Evolutionary conservation across 1,140 invertebrate species (phyloP), one percentile per base, ranked within the genome.

Genomic region (Mercenaria mercenaria): DNA sequence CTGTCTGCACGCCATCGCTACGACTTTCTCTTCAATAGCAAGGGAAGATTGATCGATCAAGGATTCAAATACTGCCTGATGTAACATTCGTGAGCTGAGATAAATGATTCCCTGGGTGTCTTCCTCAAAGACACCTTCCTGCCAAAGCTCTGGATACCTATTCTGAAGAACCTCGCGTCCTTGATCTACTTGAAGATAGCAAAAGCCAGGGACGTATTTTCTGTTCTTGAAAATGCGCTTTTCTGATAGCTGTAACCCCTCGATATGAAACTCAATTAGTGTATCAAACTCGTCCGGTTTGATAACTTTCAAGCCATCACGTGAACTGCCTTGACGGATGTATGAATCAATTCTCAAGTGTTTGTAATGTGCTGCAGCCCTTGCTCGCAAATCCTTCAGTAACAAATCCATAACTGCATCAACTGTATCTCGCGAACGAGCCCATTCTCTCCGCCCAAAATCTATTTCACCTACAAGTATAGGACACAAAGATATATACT

Each of bases 271-370:
- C 43, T 82, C 76, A 32, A 83, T 26, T 29, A 59, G 3, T 10
- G 34, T 39, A 59, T 88, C 87, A 72, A 88, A 88, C 32, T 88
- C 76, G 67, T 88, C 87, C n/a, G 87, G 59, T 29, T 18, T 43
- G 15, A 72, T 59, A 10, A 89, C 87, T 32, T 82, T 89, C 50
- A 89, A 37, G 37, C 79, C 77, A 37, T 89, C 79, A 26, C 87
- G 29, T 26, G 87, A 43, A 47, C 87, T 89, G 0, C 87, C 87
- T 32, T 82, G 80, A 29, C 80, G 61, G 29, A 82, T 41, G 64
- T 89, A 89, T 20, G 67, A 67, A 74, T 82, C 87, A 29, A 83
- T 74, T 20, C 43, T 13, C 0, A 88, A 77, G 1, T 74, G 76
- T 39, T 67, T 0, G 37, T 52, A 85, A 26, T 59, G 0, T 0